These are phyloP conservation scores for Spermophilus dauricus DNA, from an alignment of 2,113 vertebrate genomes.

Conservation along the genomic window DNA sequence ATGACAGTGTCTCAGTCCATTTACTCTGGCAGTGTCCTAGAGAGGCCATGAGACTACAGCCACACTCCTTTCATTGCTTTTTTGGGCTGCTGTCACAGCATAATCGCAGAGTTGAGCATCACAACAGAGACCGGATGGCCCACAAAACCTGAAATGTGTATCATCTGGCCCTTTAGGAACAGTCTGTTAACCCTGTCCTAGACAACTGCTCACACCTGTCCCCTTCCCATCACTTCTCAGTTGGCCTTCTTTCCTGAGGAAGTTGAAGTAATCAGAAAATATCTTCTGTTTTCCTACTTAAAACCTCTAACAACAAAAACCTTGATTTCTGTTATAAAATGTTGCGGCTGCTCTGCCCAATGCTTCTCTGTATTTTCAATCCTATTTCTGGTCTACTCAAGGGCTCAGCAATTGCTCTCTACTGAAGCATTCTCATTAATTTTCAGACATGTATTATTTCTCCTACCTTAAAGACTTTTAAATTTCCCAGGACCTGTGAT, in stretches of 20 bases:
- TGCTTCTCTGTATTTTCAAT: not conserved
- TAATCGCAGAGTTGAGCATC: not conserved
- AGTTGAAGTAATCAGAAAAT: not conserved
- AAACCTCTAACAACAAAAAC: not conserved
- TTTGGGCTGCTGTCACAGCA: not conserved
- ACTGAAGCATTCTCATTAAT: not conserved
- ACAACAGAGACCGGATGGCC: not conserved
- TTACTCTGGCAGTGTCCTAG: not conserved
- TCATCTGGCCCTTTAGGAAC: not conserved
- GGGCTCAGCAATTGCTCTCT: not conserved
- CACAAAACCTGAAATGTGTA: not conserved
- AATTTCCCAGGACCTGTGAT: not conserved
- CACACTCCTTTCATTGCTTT: too few species aligned
- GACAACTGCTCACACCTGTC: not conserved
- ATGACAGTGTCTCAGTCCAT: not conserved
- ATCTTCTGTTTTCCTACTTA: not conserved
- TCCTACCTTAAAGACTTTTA: not conserved
- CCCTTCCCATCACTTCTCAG: not conserved
- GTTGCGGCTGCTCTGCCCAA: not conserved
- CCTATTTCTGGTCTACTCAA: not conserved
- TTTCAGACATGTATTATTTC: not conserved
- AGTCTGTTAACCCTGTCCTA: too few species aligned
- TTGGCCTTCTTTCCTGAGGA: not conserved
- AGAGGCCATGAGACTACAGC: not conserved
- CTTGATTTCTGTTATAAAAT: not conserved